phyloP scores from a whole-genome alignment of 2,888 invertebrate genomes.

The Drosophila helvetica region DNA sequence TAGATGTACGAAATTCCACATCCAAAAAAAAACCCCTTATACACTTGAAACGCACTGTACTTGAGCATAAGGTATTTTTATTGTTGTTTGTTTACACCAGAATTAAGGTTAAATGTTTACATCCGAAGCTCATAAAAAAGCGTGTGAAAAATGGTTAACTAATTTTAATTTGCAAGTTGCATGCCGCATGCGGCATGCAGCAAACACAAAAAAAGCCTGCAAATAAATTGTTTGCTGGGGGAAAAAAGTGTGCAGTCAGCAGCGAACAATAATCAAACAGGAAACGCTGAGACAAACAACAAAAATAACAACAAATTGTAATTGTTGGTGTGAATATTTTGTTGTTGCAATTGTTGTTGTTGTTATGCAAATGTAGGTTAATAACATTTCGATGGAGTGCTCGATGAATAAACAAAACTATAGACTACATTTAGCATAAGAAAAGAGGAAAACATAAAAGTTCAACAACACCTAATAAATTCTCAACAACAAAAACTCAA shows the following conservation, averaged over 20 bases:
- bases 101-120: conserved; percentile 73
- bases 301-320: conserved; percentile 50
- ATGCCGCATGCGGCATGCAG: conserved; percentile 39
- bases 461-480: conserved; percentile 32
- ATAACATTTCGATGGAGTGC: conserved; percentile 74
- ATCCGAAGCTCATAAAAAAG: conserved; percentile 73
- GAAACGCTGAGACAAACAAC: conserved; percentile 56
- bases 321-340: conserved; percentile 45
- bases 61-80: background rate
- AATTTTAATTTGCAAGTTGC: conserved; percentile 69
- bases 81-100: conserved; percentile 3
- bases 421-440: conserved; percentile 38
- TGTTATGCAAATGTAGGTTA: conserved; percentile 77
- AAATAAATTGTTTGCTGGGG: conserved; percentile 49
- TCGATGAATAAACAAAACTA: conserved; percentile 57
- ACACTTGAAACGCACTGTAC: background rate
- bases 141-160: conserved; percentile 73
- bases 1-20: background rate
- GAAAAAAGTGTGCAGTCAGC: conserved; percentile 53
- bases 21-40: background rate
- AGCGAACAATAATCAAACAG: conserved; percentile 61
- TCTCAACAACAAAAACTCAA: conserved; percentile 52
- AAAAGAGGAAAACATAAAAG: background rate
- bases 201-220: conserved; percentile 56
- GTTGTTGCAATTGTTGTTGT: conserved; percentile 33